A percentile compares a stretch with the other conserved stretches of the same genome.
These are phyloP conservation scores for Pachycephala philippinensis DNA, from an alignment of 2,113 vertebrate genomes.

Conservation along the genomic window DNA sequence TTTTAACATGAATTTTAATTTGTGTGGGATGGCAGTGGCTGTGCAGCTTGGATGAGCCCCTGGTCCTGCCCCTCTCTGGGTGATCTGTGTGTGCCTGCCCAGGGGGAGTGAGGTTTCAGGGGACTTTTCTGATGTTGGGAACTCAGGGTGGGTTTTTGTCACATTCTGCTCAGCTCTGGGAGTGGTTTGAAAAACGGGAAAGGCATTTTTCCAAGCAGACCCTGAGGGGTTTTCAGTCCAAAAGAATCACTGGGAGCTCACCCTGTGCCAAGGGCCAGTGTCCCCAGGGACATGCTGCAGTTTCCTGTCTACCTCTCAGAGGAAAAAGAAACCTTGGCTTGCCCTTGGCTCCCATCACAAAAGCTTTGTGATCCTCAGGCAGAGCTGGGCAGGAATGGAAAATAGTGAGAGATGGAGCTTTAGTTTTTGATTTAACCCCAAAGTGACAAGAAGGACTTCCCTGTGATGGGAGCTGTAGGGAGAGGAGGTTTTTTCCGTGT, in stretches of 20 bases:
- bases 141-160: background rate
- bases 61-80: fast-evolving
- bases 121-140: fast-evolving
- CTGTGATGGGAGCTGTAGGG: background rate
- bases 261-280: background rate
- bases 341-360: background rate
- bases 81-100: background rate
- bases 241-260: background rate
- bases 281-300: background rate
- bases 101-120: background rate
- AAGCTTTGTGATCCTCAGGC: background rate
- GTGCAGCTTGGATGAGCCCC: background rate
- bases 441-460: background rate
- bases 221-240: background rate
- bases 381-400: background rate
- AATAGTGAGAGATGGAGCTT: background rate
- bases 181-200: background rate
- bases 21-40: fast-evolving
- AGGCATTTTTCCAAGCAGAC: background rate
- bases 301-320: background rate
- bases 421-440: background rate
- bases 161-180: fast-evolving
- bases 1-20: background rate
- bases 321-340: background rate
- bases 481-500: background rate